phyloP scores from a whole-genome alignment of 2,888 invertebrate species.

The Tipula helvola region DNA sequence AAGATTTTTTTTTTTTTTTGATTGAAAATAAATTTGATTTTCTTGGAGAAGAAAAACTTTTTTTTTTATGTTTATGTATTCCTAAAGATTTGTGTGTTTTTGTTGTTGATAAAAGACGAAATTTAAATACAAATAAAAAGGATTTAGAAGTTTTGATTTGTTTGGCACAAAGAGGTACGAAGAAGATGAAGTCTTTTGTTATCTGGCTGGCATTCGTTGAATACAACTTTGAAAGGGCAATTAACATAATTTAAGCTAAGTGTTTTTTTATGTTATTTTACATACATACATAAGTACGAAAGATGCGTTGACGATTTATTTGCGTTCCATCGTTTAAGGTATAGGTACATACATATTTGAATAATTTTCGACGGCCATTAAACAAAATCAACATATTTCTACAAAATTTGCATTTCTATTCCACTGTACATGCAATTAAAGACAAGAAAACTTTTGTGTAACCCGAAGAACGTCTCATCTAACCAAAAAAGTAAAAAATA shows the following conservation, averaged over 20 bases:
- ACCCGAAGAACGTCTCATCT: not conserved
- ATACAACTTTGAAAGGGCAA: not conserved
- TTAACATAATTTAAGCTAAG: slow-evolving; percentile 4
- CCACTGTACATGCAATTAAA: not conserved
- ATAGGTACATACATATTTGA: not conserved
- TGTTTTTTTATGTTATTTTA: not conserved
- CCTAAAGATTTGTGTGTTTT: not conserved
- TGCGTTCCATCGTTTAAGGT: not conserved
- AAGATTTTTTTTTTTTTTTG: not conserved
- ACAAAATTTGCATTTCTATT: not conserved
- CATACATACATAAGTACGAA: not conserved
- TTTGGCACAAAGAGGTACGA: not conserved
- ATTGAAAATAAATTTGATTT: slow-evolving; percentile 4
- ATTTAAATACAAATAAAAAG: not conserved
- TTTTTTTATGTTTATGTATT: not conserved
- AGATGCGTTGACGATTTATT: not conserved
- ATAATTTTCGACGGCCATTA: not conserved
- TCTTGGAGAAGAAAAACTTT: not conserved
- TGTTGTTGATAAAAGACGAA: not conserved
- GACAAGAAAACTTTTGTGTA: not conserved
- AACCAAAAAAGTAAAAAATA: not conserved
- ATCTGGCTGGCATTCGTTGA: not conserved
- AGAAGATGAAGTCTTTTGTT: not conserved
- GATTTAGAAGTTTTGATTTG: slow-evolving; percentile 4
- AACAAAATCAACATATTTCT: not conserved